A percentile compares a stretch with the other conserved stretches of the same genome.
Conservation (phyloP, 2,888 invertebrate species). For the Amphipyra tragopoginis region DNA sequence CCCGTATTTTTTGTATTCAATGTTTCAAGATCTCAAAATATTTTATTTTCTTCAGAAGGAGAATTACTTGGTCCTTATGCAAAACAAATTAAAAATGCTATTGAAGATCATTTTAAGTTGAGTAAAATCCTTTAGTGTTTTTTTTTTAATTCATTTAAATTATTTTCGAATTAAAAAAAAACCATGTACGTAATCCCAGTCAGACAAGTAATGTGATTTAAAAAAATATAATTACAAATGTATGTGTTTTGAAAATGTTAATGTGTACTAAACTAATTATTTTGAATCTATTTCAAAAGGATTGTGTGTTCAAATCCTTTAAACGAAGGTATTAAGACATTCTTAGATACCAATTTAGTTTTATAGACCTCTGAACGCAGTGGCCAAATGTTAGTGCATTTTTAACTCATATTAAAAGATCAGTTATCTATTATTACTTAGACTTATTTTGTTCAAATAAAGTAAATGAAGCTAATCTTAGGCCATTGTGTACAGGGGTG, state of each 20-base stretch:
- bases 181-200: no score
- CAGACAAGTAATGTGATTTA: no score
- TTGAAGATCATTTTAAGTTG: no score
- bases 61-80: no score
- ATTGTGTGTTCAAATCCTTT: neutral
- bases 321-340: neutral
- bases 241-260: no score
- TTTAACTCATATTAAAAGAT: neutral
- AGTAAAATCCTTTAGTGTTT: no score
- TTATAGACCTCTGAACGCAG: conserved; percentile 1
- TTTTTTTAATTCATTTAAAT: no score
- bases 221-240: no score
- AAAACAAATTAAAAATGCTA: no score
- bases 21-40: conserved; percentile 33
- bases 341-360: conserved; percentile 15
- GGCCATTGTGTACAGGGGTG: conserved; percentile 13
- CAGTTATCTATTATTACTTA: neutral
- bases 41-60: neutral
- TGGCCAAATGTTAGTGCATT: neutral
- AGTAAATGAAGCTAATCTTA: neutral
- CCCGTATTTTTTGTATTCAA: conserved; percentile 2
- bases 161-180: no score
- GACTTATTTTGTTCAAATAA: neutral
- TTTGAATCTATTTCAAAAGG: neutral
- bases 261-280: neutral